Evolutionary conservation across 2,113 vertebrate species (phyloP).

Genomic region (Girardinichthys multiradiatus): DNA sequence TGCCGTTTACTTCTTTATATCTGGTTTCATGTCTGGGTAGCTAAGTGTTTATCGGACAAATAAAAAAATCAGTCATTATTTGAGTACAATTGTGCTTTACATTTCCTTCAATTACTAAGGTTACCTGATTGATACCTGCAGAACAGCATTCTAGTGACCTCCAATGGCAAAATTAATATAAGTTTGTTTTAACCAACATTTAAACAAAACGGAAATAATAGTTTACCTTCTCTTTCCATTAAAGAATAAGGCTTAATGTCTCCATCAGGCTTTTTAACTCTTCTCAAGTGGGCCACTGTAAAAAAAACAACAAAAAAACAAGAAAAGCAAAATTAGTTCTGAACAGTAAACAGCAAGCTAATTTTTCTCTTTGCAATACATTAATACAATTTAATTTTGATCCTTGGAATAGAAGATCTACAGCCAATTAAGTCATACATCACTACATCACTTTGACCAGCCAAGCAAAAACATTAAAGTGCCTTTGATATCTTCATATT

Average conservation of each 20-base stretch:
- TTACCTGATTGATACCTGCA: neutral
- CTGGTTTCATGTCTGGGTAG: too few species aligned
- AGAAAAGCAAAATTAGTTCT: constrained; percentile 21
- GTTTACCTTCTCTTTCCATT: constrained; percentile 88
- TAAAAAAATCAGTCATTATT: too few species aligned
- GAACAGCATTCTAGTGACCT: neutral
- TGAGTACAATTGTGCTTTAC: neutral
- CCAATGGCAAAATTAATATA: neutral
- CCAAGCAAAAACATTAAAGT: too few species aligned
- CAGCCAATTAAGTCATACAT: neutral
- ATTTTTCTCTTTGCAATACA: neutral
- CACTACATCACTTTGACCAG: too few species aligned
- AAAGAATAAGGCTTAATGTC: constrained; percentile 92
- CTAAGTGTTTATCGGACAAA: too few species aligned
- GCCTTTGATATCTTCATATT: too few species aligned
- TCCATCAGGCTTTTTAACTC: constrained; percentile 85
- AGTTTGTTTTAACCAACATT: too few species aligned
- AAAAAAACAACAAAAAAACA: constrained; percentile 19
- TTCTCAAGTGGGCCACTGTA: constrained; percentile 78
- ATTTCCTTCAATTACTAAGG: neutral
- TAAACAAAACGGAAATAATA: neutral
- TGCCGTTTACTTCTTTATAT: too few species aligned
- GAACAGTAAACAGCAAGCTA: neutral
- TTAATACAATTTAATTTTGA: neutral
- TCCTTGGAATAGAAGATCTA: neutral